These are phyloP conservation scores for Apotomis capreana DNA, from an alignment of 2,888 invertebrate species.

Conservation along the genomic window DNA sequence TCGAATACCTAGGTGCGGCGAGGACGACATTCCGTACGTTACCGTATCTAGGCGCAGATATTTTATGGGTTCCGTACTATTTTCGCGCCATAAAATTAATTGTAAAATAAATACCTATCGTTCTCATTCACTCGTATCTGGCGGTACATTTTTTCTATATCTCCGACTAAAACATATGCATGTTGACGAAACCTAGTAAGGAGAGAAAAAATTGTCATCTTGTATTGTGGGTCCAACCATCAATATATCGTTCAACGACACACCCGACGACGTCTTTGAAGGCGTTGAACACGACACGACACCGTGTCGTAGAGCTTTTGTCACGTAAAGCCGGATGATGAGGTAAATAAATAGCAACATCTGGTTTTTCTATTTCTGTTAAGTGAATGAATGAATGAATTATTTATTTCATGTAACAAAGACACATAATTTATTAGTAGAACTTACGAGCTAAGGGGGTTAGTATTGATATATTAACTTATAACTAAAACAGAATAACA, in stretches of 20 bases:
- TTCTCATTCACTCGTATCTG: not conserved
- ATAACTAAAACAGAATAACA: too few relatives aligned
- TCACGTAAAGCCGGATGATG: constrained; percentile 5
- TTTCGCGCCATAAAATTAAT: constrained; percentile 4
- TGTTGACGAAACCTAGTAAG: constrained; percentile 4
- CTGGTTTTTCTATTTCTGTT: too few relatives aligned
- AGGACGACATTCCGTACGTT: not conserved
- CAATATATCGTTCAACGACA: constrained; percentile 38
- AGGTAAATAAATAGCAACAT: too few relatives aligned
- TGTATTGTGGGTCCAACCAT: constrained; percentile 29
- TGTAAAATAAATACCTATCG: constrained; percentile 5
- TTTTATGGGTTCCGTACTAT: constrained; percentile 7
- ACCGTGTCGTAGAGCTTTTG: not conserved
- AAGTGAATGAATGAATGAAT: too few relatives aligned
- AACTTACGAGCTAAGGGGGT: too few relatives aligned
- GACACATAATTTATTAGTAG: too few relatives aligned
- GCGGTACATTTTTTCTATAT: constrained; percentile 8
- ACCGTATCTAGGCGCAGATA: not conserved
- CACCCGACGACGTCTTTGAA: not conserved
- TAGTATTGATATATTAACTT: too few relatives aligned
- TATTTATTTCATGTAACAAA: too few relatives aligned
- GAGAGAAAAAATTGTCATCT: constrained; percentile 6
- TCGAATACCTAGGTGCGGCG: not conserved
- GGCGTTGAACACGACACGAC: constrained; percentile 10
- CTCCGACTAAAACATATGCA: not conserved